phyloP scores from a whole-genome alignment of 2,113 vertebrate genomes.

The Gobio gobio region DNA sequence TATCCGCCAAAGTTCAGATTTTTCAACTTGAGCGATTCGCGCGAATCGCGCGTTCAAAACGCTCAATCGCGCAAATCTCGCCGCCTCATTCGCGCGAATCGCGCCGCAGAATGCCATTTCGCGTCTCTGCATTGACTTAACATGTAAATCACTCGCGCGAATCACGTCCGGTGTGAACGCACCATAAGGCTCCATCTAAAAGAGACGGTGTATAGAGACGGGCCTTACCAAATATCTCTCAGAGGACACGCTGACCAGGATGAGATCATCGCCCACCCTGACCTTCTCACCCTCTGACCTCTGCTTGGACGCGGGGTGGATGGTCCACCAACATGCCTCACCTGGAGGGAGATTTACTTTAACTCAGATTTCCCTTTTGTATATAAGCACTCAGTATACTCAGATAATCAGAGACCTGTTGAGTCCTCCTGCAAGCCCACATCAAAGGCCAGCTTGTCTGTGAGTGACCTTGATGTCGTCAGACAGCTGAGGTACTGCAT shows the following conservation, averaged over 20 bases:
- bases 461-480: constrained; percentile 89
- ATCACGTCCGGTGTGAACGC: no score
- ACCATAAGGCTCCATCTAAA: not conserved
- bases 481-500: constrained; percentile 88
- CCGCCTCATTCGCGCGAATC: no score
- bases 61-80: no score
- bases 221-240: constrained; percentile 89
- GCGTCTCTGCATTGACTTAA: no score
- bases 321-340: constrained; percentile 95
- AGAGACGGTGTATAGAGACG: not conserved
- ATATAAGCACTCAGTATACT: not conserved
- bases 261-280: constrained; percentile 91
- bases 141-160: no score
- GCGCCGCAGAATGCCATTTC: no score
- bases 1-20: no score
- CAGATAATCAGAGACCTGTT: constrained; percentile 74
- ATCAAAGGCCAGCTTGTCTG: constrained; percentile 91
- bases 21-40: no score
- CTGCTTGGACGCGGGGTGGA: constrained; percentile 92
- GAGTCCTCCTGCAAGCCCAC: constrained; percentile 91
- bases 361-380: not conserved
- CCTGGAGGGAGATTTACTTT: constrained; percentile 69
- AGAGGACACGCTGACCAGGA: constrained; percentile 91
- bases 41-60: no score
- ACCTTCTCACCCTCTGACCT: constrained; percentile 94